Evolutionary conservation across 2,113 vertebrate genomes (phyloP).

Genomic region (Syngnathus typhle): DNA sequence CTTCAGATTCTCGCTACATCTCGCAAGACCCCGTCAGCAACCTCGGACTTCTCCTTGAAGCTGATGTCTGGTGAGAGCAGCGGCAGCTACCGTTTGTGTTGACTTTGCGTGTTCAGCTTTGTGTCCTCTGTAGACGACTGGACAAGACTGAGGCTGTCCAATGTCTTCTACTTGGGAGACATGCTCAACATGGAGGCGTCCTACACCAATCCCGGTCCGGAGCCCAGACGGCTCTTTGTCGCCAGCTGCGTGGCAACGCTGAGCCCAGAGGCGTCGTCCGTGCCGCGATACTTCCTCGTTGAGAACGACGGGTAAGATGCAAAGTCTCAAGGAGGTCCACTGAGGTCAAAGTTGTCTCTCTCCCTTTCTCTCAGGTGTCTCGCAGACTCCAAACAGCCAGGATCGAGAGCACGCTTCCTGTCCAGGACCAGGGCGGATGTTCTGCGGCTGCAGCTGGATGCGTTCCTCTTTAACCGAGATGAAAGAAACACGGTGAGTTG

Average conservation of each 20-base stretch:
- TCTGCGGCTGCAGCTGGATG: constrained; percentile 29
- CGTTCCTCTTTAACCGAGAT: constrained; percentile 35
- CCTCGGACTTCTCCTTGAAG: constrained; percentile 28
- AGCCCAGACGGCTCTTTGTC: constrained; percentile 13
- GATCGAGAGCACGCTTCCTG: constrained; percentile 6
- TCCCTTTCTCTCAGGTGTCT: constrained; percentile 30
- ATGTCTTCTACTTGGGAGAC: constrained; percentile 30
- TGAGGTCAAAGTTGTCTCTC: no score
- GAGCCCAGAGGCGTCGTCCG: constrained; percentile 23
- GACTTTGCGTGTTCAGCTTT: not conserved
- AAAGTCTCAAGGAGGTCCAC: no score
- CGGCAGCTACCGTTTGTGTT: not conserved
- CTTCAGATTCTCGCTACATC: not conserved
- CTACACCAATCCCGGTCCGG: constrained; percentile 14
- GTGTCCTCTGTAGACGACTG: constrained; percentile 31
- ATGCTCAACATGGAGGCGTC: constrained; percentile 32
- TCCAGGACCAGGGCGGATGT: constrained; percentile 2
- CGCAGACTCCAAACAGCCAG: constrained; percentile 18
- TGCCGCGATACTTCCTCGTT: constrained; percentile 45
- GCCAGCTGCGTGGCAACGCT: constrained; percentile 47
- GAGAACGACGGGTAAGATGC: constrained; percentile 37
- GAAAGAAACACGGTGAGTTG: constrained; percentile 27
- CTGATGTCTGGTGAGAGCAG: constrained; percentile 28
- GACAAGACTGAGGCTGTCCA: constrained; percentile 13
- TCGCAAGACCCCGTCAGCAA: not conserved